Evolutionary conservation across 1,140 invertebrate species (phyloP).

Genomic region (Bicyclus anynana): DNA sequence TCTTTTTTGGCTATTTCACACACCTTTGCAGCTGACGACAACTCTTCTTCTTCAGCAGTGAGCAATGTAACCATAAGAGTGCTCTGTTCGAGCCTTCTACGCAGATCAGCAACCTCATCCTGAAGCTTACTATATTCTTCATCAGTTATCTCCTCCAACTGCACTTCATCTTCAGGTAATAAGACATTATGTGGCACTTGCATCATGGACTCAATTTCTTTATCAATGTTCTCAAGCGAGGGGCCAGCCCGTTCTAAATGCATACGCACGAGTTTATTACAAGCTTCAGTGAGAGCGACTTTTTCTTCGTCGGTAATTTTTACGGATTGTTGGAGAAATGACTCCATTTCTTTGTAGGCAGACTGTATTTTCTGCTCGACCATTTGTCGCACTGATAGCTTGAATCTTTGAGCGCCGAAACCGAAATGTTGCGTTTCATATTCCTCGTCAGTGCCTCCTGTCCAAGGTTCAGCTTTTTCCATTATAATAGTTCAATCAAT

Average conservation of each 20-base stretch:
- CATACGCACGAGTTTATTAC: constrained; percentile 55
- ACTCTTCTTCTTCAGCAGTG: constrained; percentile 56
- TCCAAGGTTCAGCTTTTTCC: constrained; percentile 58
- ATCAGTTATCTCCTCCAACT: constrained; percentile 49
- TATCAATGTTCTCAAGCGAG: constrained; percentile 52
- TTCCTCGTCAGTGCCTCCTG: constrained; percentile 63
- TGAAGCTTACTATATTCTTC: constrained; percentile 53
- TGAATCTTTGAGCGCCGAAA: constrained; percentile 61
- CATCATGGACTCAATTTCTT: constrained; percentile 56
- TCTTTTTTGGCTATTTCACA: constrained; percentile 65
- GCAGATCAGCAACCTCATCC: constrained; percentile 48
- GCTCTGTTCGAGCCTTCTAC: constrained; percentile 53
- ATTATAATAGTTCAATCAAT: constrained; percentile 27
- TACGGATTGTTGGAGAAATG: constrained; percentile 50
- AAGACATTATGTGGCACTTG: constrained; percentile 58
- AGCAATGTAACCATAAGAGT: constrained; percentile 65
- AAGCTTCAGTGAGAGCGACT: constrained; percentile 46
- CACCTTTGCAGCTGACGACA: constrained; percentile 49
- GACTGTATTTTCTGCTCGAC: constrained; percentile 63
- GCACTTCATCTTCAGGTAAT: constrained; percentile 59
- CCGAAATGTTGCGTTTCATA: constrained; percentile 69
- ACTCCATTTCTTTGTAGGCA: constrained; percentile 59
- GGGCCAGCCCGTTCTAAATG: constrained; percentile 56
- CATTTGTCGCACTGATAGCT: constrained; percentile 67
- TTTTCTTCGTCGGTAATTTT: constrained; percentile 63